Percentiles rank a stretch among this genome's conserved stretches.
These are phyloP conservation scores for Coleophora deauratella DNA, from an alignment of 2,888 invertebrate genomes.

Conservation along the genomic window DNA sequence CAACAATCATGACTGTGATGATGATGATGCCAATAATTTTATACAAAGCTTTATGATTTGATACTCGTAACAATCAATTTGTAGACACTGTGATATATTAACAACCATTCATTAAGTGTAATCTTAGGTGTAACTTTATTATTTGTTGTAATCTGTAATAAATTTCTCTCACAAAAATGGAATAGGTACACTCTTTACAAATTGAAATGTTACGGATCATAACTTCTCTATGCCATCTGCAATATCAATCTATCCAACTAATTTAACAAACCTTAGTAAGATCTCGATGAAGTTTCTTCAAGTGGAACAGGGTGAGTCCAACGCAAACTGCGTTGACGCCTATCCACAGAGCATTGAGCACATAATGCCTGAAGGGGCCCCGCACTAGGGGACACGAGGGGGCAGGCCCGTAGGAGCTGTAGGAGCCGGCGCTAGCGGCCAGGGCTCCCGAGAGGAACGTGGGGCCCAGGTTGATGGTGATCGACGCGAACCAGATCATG, in stretches of 20 bases:
- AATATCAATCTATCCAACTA: background rate
- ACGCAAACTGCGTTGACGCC: slow-evolving; percentile 91
- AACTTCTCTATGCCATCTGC: slow-evolving; percentile 49
- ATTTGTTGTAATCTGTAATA: no score
- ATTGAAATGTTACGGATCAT: slow-evolving; percentile 13
- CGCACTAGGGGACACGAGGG: slow-evolving; percentile 90
- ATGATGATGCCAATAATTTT: slow-evolving; percentile 32
- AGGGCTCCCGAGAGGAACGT: slow-evolving; percentile 89
- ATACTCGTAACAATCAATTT: no score
- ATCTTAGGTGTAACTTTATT: no score
- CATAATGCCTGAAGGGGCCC: slow-evolving; percentile 91
- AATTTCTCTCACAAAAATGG: no score
- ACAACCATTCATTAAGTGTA: no score
- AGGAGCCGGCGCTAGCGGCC: slow-evolving; percentile 83
- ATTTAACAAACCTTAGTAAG: slow-evolving; percentile 77
- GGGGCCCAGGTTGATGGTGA: slow-evolving; percentile 92
- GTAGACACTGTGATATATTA: no score
- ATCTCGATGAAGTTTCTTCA: slow-evolving; percentile 86
- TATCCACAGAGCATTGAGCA: slow-evolving; percentile 93
- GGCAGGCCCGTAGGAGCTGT: slow-evolving; percentile 79
- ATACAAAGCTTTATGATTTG: slow-evolving; percentile 26
- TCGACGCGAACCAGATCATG: slow-evolving; percentile 95
- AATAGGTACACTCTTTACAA: no score
- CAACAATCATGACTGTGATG: slow-evolving; percentile 33
- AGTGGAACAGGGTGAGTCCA: slow-evolving; percentile 86